Percentiles rank a stretch among this genome's conserved stretches.
Evolutionary conservation across 2,888 invertebrate species (phyloP).

Genomic region (Octonoba sinensis): DNA sequence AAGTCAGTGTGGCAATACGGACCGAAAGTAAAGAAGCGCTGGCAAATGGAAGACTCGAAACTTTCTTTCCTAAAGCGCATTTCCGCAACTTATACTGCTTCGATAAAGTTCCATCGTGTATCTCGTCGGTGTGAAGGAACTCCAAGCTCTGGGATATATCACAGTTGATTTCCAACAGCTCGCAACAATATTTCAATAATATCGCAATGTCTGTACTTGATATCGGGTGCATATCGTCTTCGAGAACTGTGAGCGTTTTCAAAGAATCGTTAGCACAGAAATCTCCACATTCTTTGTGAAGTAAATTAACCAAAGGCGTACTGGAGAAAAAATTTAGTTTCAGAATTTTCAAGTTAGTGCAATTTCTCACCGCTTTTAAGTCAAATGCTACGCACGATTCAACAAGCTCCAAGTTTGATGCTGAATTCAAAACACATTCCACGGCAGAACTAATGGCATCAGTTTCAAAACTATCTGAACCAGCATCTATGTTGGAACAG

Average conservation of each 20-base stretch:
- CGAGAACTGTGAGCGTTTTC: slow-evolving; percentile 19
- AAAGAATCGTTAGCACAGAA: slow-evolving; percentile 19
- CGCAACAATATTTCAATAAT: slow-evolving; percentile 22
- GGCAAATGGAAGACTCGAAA: slow-evolving; percentile 6
- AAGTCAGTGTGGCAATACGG: slow-evolving; percentile 43
- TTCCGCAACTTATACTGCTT: slow-evolving; percentile 32
- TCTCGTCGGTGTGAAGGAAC: slow-evolving; percentile 20
- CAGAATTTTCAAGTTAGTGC: slow-evolving; percentile 22
- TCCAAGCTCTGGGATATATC: slow-evolving; percentile 32
- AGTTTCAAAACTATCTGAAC: slow-evolving; percentile 1
- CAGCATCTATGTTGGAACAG: slow-evolving; percentile 19
- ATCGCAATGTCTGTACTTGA: slow-evolving; percentile 12
- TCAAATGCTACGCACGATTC: slow-evolving; percentile 39
- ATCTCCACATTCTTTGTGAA: slow-evolving; percentile 15
- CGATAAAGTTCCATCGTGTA: slow-evolving; percentile 26
- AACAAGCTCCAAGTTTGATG: slow-evolving; percentile 25
- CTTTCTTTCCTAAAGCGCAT: slow-evolving; percentile 28
- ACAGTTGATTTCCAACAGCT: slow-evolving; percentile 23
- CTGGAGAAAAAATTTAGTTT: slow-evolving; percentile 37
- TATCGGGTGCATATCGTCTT: slow-evolving; percentile 27
- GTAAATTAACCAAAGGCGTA: slow-evolving; percentile 17
- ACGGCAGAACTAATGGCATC: slow-evolving; percentile 11
- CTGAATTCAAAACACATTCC: slow-evolving; percentile 28
- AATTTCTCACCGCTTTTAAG: slow-evolving; percentile 24
- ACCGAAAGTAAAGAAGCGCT: slow-evolving; percentile 2